phyloP scores from a whole-genome alignment of 2,113 vertebrate species.

The Catharus bicknelli region DNA sequence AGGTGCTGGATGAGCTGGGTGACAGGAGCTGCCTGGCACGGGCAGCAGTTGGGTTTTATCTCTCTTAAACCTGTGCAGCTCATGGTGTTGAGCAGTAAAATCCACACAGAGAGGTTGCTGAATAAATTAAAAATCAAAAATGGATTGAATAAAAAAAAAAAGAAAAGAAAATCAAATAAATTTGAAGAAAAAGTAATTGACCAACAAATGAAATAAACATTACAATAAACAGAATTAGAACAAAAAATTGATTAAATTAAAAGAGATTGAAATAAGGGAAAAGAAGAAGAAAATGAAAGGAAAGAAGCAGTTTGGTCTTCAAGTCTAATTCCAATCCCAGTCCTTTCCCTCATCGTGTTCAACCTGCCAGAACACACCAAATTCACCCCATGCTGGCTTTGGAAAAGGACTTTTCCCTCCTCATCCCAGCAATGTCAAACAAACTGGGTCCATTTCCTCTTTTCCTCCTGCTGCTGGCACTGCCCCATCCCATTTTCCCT shows the following conservation, averaged over 20 bases:
- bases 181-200: neutral
- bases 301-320: neutral
- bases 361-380: neutral
- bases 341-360: neutral
- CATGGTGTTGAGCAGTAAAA: neutral
- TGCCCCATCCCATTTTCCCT: neutral
- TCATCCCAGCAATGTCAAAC: neutral
- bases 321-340: neutral
- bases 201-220: neutral
- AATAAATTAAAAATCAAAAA: neutral
- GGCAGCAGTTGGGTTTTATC: neutral
- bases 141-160: neutral
- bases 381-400: accelerated
- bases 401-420: neutral
- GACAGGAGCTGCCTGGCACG: neutral
- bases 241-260: neutral
- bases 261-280: neutral
- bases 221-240: neutral
- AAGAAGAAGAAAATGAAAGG: neutral
- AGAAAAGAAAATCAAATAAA: neutral
- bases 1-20: neutral
- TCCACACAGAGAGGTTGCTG: neutral
- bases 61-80: too few relatives aligned
- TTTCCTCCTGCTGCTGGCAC: neutral
- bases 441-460: neutral